These are phyloP conservation scores for Phaethon lepturus DNA, from an alignment of 2,113 vertebrate genomes.

Conservation along the genomic window DNA sequence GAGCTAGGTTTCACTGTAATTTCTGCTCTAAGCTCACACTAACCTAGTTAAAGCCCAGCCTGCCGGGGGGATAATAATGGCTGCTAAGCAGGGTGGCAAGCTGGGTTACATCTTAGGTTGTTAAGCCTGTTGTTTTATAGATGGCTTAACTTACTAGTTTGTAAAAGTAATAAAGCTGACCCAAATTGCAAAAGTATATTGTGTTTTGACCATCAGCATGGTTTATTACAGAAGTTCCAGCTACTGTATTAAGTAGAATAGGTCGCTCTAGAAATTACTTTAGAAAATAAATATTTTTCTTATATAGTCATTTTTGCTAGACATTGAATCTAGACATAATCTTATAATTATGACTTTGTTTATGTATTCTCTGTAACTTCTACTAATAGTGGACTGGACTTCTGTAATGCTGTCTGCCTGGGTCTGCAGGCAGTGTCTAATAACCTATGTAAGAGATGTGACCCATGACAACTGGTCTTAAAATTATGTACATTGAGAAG, in stretches of 20 bases:
- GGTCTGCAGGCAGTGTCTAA: neutral
- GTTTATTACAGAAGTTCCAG: neutral
- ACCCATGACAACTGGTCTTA: neutral
- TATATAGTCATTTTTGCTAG: neutral
- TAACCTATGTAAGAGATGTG: neutral
- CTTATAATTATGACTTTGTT: neutral
- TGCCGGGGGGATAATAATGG: neutral
- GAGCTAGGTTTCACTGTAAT: neutral
- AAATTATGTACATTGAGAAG: neutral
- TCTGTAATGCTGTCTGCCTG: neutral
- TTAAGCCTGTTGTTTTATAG: constrained; percentile 37
- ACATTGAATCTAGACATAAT: neutral
- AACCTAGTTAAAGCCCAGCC: constrained; percentile 42
- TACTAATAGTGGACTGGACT: neutral
- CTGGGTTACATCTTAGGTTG: neutral
- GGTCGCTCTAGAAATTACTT: neutral
- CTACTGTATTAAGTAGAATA: neutral
- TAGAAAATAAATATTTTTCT: neutral
- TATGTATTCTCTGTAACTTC: neutral
- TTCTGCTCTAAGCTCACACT: constrained; percentile 37
- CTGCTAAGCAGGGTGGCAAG: neutral
- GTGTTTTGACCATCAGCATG: neutral
- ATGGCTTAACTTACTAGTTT: constrained; percentile 18
- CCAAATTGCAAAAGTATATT: constrained; percentile 20
- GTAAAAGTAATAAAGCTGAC: constrained; percentile 24